Conservation (phyloP, 1,140 invertebrate species). For the Rhizoglyphus robini region DNA sequence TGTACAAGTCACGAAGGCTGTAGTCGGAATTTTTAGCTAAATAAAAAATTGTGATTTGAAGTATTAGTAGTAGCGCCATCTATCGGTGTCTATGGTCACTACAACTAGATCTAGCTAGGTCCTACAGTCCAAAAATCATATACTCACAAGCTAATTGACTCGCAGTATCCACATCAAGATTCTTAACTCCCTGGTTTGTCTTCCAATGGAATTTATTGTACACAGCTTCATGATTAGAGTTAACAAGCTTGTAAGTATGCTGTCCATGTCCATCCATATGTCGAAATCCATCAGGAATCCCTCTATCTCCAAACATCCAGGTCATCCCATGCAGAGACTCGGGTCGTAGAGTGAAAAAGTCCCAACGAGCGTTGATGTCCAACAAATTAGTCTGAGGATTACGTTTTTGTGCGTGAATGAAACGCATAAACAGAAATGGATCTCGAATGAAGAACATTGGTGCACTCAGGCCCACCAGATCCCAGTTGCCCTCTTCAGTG, state of each 20-base stretch:
- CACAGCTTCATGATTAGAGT: constrained; percentile 55
- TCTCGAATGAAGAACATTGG: constrained; percentile 92
- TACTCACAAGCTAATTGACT: constrained; percentile 25
- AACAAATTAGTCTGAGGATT: constrained; percentile 85
- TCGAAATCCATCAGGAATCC: constrained; percentile 48
- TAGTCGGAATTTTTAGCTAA: constrained; percentile 66
- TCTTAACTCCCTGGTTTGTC: constrained; percentile 79
- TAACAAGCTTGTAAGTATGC: constrained; percentile 85
- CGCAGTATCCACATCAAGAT: constrained; percentile 57
- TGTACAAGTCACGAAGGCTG: constrained; percentile 68
- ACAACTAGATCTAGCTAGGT: not conserved
- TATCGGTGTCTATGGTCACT: not conserved
- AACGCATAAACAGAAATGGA: constrained; percentile 77
- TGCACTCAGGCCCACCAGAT: constrained; percentile 92
- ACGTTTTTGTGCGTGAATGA: constrained; percentile 84
- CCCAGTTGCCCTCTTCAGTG: constrained; percentile 91
- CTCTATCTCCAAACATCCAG: constrained; percentile 76
- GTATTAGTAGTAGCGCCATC: no score
- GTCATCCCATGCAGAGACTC: constrained; percentile 74
- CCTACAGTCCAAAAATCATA: not conserved
- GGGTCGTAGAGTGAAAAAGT: constrained; percentile 74
- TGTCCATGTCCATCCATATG: not conserved
- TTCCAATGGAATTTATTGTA: constrained; percentile 79
- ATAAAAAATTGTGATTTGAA: no score
- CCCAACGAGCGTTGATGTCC: constrained; percentile 89